These are phyloP conservation scores for Neostethus bicornis DNA, from an alignment of 2,797 vertebrate genomes.

Conservation along the genomic window DNA sequence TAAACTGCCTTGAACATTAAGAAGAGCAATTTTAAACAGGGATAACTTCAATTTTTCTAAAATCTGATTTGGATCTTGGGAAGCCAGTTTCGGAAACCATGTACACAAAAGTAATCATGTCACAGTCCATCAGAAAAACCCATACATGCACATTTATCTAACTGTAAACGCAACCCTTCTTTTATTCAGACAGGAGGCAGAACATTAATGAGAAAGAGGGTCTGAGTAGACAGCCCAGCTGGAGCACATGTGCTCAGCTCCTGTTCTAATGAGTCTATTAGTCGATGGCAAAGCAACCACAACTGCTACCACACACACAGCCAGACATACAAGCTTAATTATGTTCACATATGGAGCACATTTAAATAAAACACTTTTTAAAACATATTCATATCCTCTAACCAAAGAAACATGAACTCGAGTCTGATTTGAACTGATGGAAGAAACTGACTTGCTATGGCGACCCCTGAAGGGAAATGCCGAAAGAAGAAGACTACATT, in stretches of 20 bases:
- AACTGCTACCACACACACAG: constrained; percentile 39
- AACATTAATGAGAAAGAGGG: constrained; percentile 48
- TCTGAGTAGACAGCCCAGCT: constrained; percentile 54
- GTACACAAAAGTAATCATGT: not conserved
- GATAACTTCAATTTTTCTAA: not conserved
- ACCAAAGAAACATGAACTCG: constrained; percentile 17
- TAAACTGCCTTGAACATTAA: constrained; percentile 1
- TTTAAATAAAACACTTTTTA: constrained; percentile 6
- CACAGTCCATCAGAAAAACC: not conserved
- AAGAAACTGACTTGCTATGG: too few species aligned
- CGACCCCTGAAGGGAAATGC: too few species aligned
- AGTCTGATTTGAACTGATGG: constrained; percentile 25
- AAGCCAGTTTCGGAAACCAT: not conserved
- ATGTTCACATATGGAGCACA: not conserved
- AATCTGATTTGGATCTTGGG: not conserved
- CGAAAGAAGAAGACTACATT: too few species aligned
- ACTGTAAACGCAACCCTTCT: constrained; percentile 7
- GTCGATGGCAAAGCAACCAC: constrained; percentile 45
- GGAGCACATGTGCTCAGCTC: constrained; percentile 61
- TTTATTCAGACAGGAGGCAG: constrained; percentile 10
- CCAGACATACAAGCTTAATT: constrained; percentile 6
- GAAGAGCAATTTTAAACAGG: not conserved
- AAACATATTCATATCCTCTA: constrained; percentile 14
- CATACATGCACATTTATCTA: constrained; percentile 7
- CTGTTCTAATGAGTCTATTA: constrained; percentile 69